These are phyloP conservation scores for Neosilurus hyrtlii DNA, from an alignment of 2,797 vertebrate genomes.

Conservation along the genomic window DNA sequence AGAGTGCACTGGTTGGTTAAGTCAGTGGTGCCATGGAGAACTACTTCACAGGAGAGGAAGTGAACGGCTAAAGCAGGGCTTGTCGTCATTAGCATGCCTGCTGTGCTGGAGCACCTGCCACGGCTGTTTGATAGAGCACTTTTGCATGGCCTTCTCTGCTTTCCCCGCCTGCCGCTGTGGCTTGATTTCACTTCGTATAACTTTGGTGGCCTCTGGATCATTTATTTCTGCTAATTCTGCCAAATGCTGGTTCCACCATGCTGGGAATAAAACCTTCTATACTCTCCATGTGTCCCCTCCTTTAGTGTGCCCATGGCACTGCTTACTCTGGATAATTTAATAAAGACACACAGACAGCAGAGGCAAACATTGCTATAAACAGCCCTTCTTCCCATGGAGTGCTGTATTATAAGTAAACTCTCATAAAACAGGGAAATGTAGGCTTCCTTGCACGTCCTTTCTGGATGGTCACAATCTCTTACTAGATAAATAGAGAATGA, in stretches of 20 bases:
- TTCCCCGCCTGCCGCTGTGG: constrained; percentile 17
- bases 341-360: constrained; percentile 44
- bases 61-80: constrained; percentile 46
- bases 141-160: constrained; percentile 40
- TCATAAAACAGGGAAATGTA: constrained; percentile 18
- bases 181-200: constrained; percentile 57
- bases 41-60: constrained; percentile 53
- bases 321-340: constrained; percentile 51
- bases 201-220: constrained; percentile 54
- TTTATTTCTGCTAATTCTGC: constrained; percentile 58
- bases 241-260: constrained; percentile 36
- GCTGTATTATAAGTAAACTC: constrained; percentile 24
- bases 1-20: constrained; percentile 44
- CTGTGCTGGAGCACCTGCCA: constrained; percentile 54
- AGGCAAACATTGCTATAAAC: constrained; percentile 55
- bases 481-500: neutral
- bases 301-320: constrained; percentile 24
- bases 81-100: constrained; percentile 57
- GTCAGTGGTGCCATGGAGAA: constrained; percentile 42
- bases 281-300: constrained; percentile 29
- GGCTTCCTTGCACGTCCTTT: neutral
- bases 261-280: constrained; percentile 28
- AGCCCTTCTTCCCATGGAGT: constrained; percentile 39
- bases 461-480: neutral
- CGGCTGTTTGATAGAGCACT: constrained; percentile 54